A percentile compares a stretch with the other conserved stretches of the same genome.
phyloP scores from a whole-genome alignment of 2,113 vertebrate genomes.

The Prolemur simus region DNA sequence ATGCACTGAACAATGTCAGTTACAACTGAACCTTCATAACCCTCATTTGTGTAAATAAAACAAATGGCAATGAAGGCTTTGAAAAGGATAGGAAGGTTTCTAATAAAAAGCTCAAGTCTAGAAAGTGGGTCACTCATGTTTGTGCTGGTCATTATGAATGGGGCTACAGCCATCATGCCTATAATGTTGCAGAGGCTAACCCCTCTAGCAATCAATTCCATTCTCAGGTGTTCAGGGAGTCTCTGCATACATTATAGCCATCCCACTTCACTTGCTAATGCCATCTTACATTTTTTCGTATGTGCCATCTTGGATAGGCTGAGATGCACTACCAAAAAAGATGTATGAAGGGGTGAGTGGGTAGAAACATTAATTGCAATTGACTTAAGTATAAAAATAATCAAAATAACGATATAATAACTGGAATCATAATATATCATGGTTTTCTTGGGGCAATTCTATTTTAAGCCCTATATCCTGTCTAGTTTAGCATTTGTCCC shows the following conservation, averaged over 20 bases:
- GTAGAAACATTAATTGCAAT: not conserved
- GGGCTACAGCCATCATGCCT: no score
- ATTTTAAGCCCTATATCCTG: not conserved
- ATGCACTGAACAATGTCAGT: not conserved
- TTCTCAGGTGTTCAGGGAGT: not conserved
- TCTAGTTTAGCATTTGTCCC: not conserved
- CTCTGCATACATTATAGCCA: not conserved
- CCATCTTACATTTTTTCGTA: not conserved
- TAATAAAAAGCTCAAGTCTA: not conserved
- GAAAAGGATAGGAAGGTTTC: not conserved
- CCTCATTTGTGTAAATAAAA: not conserved
- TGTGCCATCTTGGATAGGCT: not conserved
- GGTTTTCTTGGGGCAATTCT: not conserved
- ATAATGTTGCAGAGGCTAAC: rapidly evolving
- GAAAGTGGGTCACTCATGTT: not conserved
- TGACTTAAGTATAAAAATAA: not conserved
- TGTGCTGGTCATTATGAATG: not conserved
- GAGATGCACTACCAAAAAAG: not conserved
- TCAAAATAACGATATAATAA: not conserved
- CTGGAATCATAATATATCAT: not conserved
- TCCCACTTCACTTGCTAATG: not conserved
- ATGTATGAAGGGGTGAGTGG: not conserved
- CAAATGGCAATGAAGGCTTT: not conserved
- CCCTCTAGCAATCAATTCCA: not conserved
- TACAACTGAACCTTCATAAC: not conserved